Evolutionary conservation across 2,113 vertebrate species (phyloP).

Genomic region (Bubo bubo): DNA sequence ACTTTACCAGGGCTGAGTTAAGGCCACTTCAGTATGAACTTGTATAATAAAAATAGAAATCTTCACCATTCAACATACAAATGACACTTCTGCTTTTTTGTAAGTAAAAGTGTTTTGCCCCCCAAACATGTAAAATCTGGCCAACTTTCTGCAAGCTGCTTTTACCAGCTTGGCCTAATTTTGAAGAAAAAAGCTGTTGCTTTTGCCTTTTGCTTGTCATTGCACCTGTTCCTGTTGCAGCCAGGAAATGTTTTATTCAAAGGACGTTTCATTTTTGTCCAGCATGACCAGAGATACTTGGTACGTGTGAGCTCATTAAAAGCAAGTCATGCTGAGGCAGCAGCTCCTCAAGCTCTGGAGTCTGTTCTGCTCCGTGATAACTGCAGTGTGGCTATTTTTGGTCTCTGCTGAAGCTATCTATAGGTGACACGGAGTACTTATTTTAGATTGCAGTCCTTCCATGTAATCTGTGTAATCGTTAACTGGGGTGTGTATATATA

Average conservation of each 20-base stretch:
- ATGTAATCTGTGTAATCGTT: fast-evolving
- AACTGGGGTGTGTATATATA: background rate
- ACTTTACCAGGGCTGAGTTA: background rate
- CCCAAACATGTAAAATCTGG: background rate
- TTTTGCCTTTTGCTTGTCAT: background rate
- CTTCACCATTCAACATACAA: background rate
- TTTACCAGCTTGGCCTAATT: background rate
- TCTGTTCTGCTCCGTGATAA: background rate
- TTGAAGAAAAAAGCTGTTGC: background rate
- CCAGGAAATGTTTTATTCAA: background rate
- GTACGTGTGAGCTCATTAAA: background rate
- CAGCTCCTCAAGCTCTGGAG: background rate
- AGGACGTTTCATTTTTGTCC: background rate
- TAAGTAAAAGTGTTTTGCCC: background rate
- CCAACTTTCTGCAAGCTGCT: background rate
- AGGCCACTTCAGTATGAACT: background rate
- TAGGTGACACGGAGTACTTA: background rate
- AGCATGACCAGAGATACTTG: fast-evolving
- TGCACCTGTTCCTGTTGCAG: background rate
- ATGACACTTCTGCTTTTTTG: background rate
- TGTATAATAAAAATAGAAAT: background rate
- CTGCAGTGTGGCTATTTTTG: background rate
- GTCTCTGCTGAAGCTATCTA: background rate
- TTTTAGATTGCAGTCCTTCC: background rate
- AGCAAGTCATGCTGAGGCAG: background rate